Percentiles rank a stretch among this genome's conserved stretches.
Evolutionary conservation across 2,888 invertebrate species (phyloP).

Genomic region (Cybosia mesomella): DNA sequence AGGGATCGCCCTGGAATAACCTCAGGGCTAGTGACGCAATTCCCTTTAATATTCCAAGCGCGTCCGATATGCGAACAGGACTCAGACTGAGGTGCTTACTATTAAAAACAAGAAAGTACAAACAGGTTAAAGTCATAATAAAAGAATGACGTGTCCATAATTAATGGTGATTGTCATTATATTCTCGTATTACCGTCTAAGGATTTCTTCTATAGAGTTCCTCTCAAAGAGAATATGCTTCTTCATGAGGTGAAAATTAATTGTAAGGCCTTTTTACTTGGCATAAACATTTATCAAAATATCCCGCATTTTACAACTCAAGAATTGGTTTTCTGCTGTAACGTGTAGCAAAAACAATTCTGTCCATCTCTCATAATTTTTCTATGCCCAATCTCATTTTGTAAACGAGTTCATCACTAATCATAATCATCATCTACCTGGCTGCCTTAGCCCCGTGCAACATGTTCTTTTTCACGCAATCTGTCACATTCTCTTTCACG

Average conservation of each 20-base stretch:
- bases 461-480: no score
- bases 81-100: slow-evolving; percentile 40
- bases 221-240: background rate
- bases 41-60: slow-evolving; percentile 62
- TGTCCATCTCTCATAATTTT: no score
- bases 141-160: background rate
- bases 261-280: no score
- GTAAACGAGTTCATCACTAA: background rate
- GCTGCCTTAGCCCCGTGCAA: no score
- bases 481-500: background rate
- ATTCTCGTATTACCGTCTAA: background rate
- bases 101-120: slow-evolving; percentile 34
- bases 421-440: background rate
- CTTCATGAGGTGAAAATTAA: background rate
- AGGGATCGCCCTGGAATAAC: slow-evolving; percentile 64
- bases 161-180: background rate
- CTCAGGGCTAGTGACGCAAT: slow-evolving; percentile 61
- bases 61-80: slow-evolving; percentile 47
- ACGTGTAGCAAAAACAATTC: no score
- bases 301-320: no score
- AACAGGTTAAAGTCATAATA: slow-evolving; percentile 11
- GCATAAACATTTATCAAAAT: no score
- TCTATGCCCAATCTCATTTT: background rate
- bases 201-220: no score
- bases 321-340: no score